A percentile compares a stretch with the other conserved stretches of the same genome.
phyloP scores from a whole-genome alignment of 2,113 vertebrate genomes.

The Hydrolagus affinis region DNA sequence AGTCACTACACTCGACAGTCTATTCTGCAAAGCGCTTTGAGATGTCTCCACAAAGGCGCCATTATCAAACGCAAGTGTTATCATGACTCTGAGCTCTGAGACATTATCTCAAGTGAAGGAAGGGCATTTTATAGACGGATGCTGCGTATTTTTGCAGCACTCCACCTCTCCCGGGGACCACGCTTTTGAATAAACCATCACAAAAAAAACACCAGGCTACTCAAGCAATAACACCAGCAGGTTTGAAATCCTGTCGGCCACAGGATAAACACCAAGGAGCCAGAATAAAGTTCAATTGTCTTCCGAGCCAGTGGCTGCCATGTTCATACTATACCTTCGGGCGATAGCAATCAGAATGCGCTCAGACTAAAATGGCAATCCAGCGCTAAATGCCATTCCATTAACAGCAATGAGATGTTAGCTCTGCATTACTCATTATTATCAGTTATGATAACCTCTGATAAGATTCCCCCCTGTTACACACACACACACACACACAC shows the following conservation, averaged over 20 bases:
- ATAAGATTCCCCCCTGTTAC: background rate
- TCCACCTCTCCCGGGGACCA: background rate
- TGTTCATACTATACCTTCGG: background rate
- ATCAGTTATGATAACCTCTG: background rate
- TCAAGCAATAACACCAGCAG: background rate
- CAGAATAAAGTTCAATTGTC: background rate
- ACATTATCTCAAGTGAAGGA: too few relatives aligned
- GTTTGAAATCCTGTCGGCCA: background rate
- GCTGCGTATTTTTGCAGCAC: background rate
- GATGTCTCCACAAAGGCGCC: too few relatives aligned
- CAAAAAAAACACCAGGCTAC: too few relatives aligned
- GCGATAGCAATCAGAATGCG: background rate
- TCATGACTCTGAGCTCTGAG: too few relatives aligned
- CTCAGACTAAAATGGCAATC: constrained; percentile 3
- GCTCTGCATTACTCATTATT: background rate
- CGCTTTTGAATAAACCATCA: background rate
- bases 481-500: too few relatives aligned
- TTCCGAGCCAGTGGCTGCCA: background rate
- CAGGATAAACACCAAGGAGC: constrained; percentile 2
- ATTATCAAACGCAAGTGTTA: too few relatives aligned
- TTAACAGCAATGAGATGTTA: background rate
- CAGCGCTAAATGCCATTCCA: background rate
- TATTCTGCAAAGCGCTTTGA: too few relatives aligned
- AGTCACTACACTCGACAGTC: too few relatives aligned
- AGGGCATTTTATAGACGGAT: too few relatives aligned